Conservation (phyloP, 2,113 vertebrate genomes). For the Microcebus tavaratra region DNA sequence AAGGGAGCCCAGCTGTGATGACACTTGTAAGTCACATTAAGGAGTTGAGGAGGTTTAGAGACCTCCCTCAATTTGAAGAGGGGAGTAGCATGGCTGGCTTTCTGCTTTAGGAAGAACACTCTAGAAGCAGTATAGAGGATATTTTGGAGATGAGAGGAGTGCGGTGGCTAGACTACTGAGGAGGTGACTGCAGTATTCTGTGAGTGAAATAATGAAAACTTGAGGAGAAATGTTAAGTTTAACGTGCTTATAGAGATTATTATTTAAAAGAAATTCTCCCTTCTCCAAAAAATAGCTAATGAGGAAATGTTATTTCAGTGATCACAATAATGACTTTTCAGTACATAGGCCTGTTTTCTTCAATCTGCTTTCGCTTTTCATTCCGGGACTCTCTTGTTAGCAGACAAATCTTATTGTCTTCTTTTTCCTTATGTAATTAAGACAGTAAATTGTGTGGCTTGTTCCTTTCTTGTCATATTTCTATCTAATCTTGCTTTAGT, state of each 20-base stretch:
- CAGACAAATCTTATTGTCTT: background rate
- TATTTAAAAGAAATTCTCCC: background rate
- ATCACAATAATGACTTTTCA: background rate
- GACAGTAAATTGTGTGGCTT: background rate
- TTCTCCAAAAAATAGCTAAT: background rate
- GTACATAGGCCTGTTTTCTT: background rate
- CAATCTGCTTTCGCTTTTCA: background rate
- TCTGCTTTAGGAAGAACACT: background rate
- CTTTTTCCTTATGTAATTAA: background rate
- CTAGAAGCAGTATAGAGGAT: background rate
- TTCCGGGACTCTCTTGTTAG: background rate
- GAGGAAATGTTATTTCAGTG: background rate
- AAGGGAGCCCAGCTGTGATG: background rate
- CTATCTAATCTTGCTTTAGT: background rate
- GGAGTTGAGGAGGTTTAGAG: background rate
- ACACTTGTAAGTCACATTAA: accelerated
- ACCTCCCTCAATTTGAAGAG: background rate
- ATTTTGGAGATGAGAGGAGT: background rate
- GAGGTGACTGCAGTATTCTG: background rate
- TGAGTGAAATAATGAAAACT: background rate
- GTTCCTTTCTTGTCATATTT: background rate
- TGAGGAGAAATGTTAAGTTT: background rate
- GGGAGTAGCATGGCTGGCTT: background rate
- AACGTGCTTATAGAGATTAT: background rate
- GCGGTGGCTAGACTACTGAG: background rate